phyloP scores from a whole-genome alignment of 2,888 invertebrate genomes.

The Tetragonula carbonaria region DNA sequence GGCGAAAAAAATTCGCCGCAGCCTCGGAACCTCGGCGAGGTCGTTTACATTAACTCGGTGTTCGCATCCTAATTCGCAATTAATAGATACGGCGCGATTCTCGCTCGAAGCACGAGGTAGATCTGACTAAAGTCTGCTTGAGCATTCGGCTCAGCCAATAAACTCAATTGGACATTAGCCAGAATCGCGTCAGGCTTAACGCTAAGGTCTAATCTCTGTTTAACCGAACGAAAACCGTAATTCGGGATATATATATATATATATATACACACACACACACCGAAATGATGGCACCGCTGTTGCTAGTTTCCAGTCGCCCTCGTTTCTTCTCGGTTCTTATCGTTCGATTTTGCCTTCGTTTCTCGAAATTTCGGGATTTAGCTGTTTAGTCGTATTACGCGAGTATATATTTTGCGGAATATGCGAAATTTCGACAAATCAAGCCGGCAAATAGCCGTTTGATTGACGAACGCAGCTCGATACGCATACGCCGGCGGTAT shows the following conservation, averaged over 20 bases:
- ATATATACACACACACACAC: too few species aligned
- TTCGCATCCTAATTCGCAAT: slow-evolving; percentile 23
- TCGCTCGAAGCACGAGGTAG: slow-evolving; percentile 21
- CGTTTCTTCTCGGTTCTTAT: neutral
- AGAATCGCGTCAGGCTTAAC: slow-evolving; percentile 28
- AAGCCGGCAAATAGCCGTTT: neutral
- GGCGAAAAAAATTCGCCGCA: neutral
- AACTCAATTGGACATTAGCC: slow-evolving; percentile 53
- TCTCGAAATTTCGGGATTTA: neutral
- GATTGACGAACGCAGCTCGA: neutral
- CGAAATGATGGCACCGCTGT: neutral
- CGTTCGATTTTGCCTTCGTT: neutral
- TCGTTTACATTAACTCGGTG: slow-evolving; percentile 20
- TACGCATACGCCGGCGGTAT: neutral
- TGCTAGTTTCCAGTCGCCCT: neutral
- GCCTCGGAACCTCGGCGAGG: neutral
- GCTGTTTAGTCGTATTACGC: neutral
- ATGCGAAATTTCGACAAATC: neutral
- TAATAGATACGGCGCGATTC: slow-evolving; percentile 45
- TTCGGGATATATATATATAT: neutral
- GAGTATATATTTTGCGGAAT: neutral
- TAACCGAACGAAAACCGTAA: slow-evolving; percentile 30
- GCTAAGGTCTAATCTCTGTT: slow-evolving; percentile 31
- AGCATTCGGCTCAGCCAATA: slow-evolving; percentile 43
- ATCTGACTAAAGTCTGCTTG: slow-evolving; percentile 42